Conservation (phyloP, 2,888 invertebrate genomes). For the Acrobasis consociella region DNA sequence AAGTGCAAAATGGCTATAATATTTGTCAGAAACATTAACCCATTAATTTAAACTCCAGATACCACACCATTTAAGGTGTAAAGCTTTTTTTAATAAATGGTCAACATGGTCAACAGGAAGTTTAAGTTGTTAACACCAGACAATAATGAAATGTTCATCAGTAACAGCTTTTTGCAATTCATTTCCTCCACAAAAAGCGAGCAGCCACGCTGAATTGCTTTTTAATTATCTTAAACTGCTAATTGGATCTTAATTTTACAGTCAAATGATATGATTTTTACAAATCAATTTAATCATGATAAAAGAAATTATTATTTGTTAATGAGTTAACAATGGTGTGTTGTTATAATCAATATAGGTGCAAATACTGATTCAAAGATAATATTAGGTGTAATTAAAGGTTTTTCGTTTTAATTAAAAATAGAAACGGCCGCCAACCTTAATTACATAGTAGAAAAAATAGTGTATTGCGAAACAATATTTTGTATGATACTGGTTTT, state of each 20-base stretch:
- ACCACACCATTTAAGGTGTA: neutral
- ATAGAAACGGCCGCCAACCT: too few species aligned
- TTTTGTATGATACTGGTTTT: too few species aligned
- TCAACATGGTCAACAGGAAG: slow-evolving; percentile 8
- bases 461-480: too few species aligned
- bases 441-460: too few species aligned
- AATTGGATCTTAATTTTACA: neutral
- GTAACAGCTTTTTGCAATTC: slow-evolving; percentile 13
- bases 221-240: slow-evolving; percentile 18
- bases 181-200: slow-evolving; percentile 10
- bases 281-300: neutral
- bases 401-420: too few species aligned
- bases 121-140: slow-evolving; percentile 2
- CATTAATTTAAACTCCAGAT: neutral
- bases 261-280: neutral
- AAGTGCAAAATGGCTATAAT: too few species aligned
- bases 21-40: too few species aligned
- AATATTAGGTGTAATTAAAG: too few species aligned
- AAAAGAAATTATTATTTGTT: neutral
- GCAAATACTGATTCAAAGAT: too few species aligned
- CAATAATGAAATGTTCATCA: slow-evolving; percentile 15
- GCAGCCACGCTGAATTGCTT: slow-evolving; percentile 14
- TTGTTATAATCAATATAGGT: too few species aligned
- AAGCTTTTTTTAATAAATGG: neutral
- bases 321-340: too few species aligned